A percentile compares a stretch with the other conserved stretches of the same genome.
Conservation (phyloP, 2,113 vertebrate species). For the Callorhinus ursinus region DNA sequence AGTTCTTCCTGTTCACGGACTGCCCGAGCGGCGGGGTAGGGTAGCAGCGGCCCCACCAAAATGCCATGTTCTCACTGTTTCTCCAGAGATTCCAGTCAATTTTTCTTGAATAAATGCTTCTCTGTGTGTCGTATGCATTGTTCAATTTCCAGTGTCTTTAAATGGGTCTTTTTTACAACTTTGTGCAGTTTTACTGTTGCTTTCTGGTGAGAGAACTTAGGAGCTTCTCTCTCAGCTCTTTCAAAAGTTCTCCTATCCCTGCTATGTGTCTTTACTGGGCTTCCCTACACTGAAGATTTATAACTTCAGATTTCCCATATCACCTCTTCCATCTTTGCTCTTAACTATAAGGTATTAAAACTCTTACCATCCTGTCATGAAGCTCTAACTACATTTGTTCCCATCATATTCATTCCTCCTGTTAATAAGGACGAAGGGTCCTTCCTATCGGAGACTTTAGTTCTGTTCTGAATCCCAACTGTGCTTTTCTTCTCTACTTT, state of each 20-base stretch:
- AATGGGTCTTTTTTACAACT: background rate
- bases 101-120: conserved; percentile 17
- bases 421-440: background rate
- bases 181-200: background rate
- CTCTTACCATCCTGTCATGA: background rate
- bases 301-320: background rate
- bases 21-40: background rate
- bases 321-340: background rate
- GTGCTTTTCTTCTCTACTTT: background rate
- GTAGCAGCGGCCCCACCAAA: background rate
- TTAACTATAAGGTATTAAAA: background rate
- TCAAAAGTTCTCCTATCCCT: background rate
- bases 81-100: background rate
- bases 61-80: background rate
- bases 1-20: background rate
- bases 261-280: background rate
- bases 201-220: background rate
- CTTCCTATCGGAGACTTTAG: background rate
- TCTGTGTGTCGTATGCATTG: background rate
- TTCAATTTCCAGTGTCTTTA: background rate
- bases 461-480: background rate
- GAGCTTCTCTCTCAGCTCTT: background rate
- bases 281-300: background rate
- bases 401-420: background rate
- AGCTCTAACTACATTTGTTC: background rate